phyloP scores from a whole-genome alignment of 2,888 invertebrate species.

The Theretra japonica region DNA sequence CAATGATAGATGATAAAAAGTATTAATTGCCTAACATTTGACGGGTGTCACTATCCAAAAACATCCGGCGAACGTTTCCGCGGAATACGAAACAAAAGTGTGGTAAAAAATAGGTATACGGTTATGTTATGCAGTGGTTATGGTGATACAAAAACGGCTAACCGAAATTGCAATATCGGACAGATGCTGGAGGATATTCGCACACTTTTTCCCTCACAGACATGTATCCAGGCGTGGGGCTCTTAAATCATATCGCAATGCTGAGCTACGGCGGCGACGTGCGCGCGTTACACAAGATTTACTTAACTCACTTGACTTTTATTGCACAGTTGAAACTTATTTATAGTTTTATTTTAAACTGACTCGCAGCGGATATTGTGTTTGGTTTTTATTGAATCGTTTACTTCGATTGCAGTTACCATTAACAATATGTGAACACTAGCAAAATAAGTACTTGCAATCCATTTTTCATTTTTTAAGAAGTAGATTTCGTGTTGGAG shows the following conservation, averaged over 20 bases:
- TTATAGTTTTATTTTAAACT: conserved; percentile 11
- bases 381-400: no score
- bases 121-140: conserved; percentile 32
- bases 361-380: no score
- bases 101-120: background rate
- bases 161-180: conserved; percentile 52
- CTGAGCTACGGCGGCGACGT: conserved; percentile 19
- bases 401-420: no score
- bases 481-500: no score
- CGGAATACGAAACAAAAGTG: conserved; percentile 17
- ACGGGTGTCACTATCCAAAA: conserved; percentile 9
- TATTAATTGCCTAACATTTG: background rate
- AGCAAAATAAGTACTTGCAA: no score
- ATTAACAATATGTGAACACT: no score
- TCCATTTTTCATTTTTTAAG: no score
- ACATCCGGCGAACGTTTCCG: background rate
- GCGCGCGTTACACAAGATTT: conserved; percentile 21
- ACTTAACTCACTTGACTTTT: conserved; percentile 18
- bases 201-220: conserved; percentile 39
- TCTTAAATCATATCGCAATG: conserved; percentile 21
- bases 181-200: conserved; percentile 42
- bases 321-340: background rate
- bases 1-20: background rate
- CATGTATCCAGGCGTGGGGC: conserved; percentile 9
- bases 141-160: conserved; percentile 44